Evolutionary conservation across 2,888 invertebrate genomes (phyloP), one percentile per base, ranked within the genome.

Genomic region (Cetonia aurata): DNA sequence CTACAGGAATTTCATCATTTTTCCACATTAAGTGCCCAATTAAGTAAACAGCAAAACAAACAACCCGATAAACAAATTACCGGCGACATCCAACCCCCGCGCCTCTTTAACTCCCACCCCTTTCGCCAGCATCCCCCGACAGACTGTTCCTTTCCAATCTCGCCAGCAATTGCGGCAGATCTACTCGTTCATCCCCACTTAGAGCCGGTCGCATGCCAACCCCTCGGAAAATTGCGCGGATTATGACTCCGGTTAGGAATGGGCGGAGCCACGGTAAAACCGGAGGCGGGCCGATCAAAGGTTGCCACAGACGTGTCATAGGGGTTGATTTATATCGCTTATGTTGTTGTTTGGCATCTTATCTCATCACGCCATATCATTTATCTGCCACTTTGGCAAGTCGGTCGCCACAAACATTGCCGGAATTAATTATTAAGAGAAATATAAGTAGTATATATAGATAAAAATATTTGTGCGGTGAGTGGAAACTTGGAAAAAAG

Each of bases 291-390:
- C 60, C 73, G 68, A 60, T 50, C 41, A 72, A 65, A 72, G 75
- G 75, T 62, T 69, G 66, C 70, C 71, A 73, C 70, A 25, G 66
- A 74, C 72, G 73, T 73, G 60, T 70, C 73, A 25, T 25, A 73
- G 67, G 74, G 70, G 71, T 73, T 70, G 72, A 73, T 73, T 72
- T 71, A 71, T 73, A 74, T 73, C 75, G 71, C 74, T 74, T 75
- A 67, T 72, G 73, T 73, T 72, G 25, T 25, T 25, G 25, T 25
- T 25, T 25, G 71, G 65, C 74, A 71, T 71, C 71, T 66, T 70
- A 57, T 72, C 70, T 71, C 66, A 71, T 57, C 68, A 74, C 71
- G 25, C 72, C 72, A 71, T 72, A 60, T 60, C 60, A 60, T 60
- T 60, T 60, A 60, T 46, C 41, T 62, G 48, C 72, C 73, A 73